Conservation (phyloP, 2,113 vertebrate species). For the Trematocara variabile region DNA sequence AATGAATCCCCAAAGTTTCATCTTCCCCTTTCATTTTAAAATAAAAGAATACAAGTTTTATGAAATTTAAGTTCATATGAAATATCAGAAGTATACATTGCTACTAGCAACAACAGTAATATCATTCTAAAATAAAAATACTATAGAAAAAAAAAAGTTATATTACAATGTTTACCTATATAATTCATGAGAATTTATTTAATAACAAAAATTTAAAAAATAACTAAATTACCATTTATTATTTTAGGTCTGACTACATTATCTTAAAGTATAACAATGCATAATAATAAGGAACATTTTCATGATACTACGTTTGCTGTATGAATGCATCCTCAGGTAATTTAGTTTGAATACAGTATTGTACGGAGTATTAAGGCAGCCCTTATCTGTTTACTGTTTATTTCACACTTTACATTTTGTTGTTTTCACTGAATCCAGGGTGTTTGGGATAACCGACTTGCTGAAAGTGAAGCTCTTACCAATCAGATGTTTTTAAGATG, state of each 20-base stretch:
- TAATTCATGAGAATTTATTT: not conserved
- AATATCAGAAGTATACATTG: not conserved
- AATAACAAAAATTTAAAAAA: rapidly evolving
- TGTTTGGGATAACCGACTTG: rapidly evolving
- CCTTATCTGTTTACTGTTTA: not conserved
- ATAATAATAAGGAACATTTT: not conserved
- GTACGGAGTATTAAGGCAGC: not conserved
- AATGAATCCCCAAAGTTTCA: not conserved
- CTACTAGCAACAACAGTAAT: not conserved
- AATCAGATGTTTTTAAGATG: not conserved
- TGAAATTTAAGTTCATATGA: not conserved
- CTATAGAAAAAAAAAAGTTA: not conserved
- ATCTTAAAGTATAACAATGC: not conserved
- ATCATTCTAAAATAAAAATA: not conserved
- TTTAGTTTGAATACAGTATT: not conserved
- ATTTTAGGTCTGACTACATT: not conserved
- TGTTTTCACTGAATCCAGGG: not conserved
- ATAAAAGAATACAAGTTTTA: not conserved
- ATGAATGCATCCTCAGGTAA: not conserved
- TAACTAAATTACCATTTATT: not conserved
- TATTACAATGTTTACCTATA: not conserved
- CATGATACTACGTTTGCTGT: not conserved
- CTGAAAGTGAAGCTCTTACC: not conserved
- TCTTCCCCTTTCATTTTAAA: not conserved
- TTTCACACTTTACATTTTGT: not conserved